Base-by-base conservation (phyloP, 2,888 invertebrate genomes). In the Melinopterus prodromus region DNA sequence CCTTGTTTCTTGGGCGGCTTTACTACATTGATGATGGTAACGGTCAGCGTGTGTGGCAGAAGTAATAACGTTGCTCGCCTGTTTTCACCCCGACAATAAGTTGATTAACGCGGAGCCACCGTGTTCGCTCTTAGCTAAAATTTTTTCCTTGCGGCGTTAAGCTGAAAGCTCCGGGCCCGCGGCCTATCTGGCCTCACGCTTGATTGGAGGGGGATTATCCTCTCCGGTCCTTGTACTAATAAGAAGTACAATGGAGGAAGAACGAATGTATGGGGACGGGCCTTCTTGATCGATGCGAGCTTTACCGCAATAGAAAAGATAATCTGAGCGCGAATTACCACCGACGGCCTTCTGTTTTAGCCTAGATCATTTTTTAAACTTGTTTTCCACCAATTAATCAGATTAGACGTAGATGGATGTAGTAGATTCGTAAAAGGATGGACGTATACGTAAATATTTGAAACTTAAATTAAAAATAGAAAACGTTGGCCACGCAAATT, bases 131-230 rank as follows among this genome's bases (percentile, higher is more conserved):
- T 53, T 53, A 53, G 53, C 53, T 1, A 4, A 6, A 6, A 53
- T 53, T 74, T 74, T 37, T 26, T 74, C 9, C n/a, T 35, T n/a
- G 35, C n/a, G 7, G 7, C 12, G 35, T 6, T n/a, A 37, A 36
- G 71, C 16, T 26, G 71, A 35, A 71, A 71, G 26, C 74, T 74
- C 37, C 35, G n/a, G 71, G 12, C 74, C 7, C 12, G 12, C n/a
- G 74, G 74, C 37, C 37, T 74, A 74, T 74, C 74, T n/a, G 16
- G 36, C 35, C 74, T 74, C 37, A 36, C 74, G 36, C 74, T 74
- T 74, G 74, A 74, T 74, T 74, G 74, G 74, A 26, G 35, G 36
- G 71, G 74, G 74, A 74, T 74, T 74, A 74, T 74, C 74, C 36
- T 74, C 74, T n/a, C 36, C 37, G 36, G 53, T 7, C 53, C 36